phyloP scores from a whole-genome alignment of 2,888 invertebrate species.

The Limnephilus lunatus region DNA sequence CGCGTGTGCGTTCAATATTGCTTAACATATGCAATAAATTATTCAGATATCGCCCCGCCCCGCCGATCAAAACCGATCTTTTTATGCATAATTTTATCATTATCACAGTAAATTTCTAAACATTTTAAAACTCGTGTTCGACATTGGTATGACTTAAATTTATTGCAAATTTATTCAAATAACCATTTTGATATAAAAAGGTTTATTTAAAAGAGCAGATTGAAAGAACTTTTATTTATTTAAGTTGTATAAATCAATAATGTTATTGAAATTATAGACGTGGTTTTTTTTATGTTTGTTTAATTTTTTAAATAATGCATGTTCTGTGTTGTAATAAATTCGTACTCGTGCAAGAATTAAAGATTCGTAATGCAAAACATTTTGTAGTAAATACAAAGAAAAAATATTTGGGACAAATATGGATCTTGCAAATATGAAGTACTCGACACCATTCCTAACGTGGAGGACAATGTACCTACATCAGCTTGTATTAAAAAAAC shows the following conservation, averaged over 20 bases:
- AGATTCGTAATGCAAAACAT: too few species aligned
- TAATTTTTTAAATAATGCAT: neutral
- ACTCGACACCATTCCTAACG: too few species aligned
- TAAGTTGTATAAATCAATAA: neutral
- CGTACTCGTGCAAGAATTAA: neutral
- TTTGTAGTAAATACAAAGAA: too few species aligned
- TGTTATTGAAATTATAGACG: neutral
- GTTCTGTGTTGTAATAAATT: neutral
- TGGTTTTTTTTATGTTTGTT: neutral
- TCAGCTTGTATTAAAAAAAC: too few species aligned
- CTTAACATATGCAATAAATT: neutral
- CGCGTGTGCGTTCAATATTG: neutral
- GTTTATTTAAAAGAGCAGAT: neutral
- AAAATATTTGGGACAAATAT: too few species aligned
- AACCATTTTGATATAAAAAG: neutral
- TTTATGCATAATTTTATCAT: neutral
- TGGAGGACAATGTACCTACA: too few species aligned
- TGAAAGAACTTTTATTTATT: neutral
- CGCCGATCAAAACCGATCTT: neutral
- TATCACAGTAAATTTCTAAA: neutral
- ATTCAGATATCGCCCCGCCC: neutral
- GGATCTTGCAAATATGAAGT: too few species aligned
- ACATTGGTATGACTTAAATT: neutral
- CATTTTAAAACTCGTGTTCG: neutral
- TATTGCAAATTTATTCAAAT: conserved; percentile 9